Evolutionary conservation across 2,888 invertebrate species (phyloP), one percentile per base, ranked within the genome.

Genomic region (Stenolophus ochropezus): DNA sequence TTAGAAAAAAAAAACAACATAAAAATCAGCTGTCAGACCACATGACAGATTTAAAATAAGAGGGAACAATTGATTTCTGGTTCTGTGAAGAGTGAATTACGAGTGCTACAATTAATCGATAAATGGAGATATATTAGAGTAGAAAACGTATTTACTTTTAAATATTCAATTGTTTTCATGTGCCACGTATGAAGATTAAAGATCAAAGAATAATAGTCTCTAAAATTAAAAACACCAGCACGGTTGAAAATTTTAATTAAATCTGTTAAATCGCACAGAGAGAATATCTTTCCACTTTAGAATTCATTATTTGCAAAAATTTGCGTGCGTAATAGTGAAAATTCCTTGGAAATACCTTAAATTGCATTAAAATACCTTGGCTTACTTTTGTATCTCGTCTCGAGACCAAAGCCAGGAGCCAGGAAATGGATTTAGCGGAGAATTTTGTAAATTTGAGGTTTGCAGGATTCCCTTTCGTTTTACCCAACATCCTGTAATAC

Each of bases 261-360:
- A 61, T 21, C 61, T 61, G 4, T 23, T n/a, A n/a, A 21, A 21
- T 11, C 0, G 21, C 8, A 61, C n/a, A 25, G 23, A 61, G 61
- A 25, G n/a, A 61, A 11, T 61, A 23, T 42, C 61, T 25, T 61
- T 61, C 25, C 25, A 69, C 33, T 33, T 69, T 69, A 42, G 27
- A 69, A 69, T 69, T 69, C 33, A 27, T 69, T 27, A 69, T 69
- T 69, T 33, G 65, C 33, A 69, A 69, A 69, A 69, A 69, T 33
- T 33, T 69, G n/a, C 25, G 16, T 69, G 33, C 33, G 33, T 16
- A 69, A 14, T 69, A 33, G 33, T 16, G 27, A 33, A 65, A 69
- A 69, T 69, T 69, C 65, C 65, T 69, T 69, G 1, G 65, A 2
- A 69, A 69, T 69, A 69, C 65, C 65, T 5, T 69, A 69, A 69